Percentiles rank a stretch among this genome's conserved stretches.
phyloP scores from a whole-genome alignment of 2,888 invertebrate species.

The Nasonia oneida region DNA sequence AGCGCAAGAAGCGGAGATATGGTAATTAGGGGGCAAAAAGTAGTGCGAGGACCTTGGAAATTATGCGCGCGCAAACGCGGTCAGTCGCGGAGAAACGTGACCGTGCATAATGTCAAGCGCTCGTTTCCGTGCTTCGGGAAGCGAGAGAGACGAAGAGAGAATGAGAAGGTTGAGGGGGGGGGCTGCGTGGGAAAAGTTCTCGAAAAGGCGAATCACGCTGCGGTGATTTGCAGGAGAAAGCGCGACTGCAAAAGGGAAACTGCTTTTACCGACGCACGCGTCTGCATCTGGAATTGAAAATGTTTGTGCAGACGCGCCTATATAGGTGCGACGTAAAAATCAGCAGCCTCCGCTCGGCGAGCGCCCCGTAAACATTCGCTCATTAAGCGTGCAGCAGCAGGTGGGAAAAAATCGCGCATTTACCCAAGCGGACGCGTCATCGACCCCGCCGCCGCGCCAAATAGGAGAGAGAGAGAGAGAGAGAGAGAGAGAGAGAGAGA shows the following conservation, averaged over 20 bases:
- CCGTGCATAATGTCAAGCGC: slow-evolving; percentile 32
- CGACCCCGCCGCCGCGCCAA: not conserved
- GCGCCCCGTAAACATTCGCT: slow-evolving; percentile 22
- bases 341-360: not conserved
- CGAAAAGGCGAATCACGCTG: slow-evolving; percentile 22
- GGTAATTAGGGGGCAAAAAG: slow-evolving; percentile 35
- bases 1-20: not conserved
- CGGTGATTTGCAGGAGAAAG: slow-evolving; percentile 37
- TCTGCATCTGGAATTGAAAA: not conserved
- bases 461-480: not conserved
- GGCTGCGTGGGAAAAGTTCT: not conserved
- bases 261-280: not conserved
- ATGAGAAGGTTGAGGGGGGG: not conserved
- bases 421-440: not conserved
- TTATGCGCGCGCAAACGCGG: slow-evolving; percentile 24
- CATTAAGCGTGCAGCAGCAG: slow-evolving; percentile 13
- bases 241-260: not conserved
- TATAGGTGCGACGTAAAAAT: too few relatives aligned
- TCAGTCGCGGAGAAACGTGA: slow-evolving; percentile 41
- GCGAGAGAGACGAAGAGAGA: not conserved
- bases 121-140: slow-evolving; percentile 11
- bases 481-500: not conserved
- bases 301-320: not conserved
- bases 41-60: slow-evolving; percentile 38
- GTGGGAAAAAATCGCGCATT: not conserved